Evolutionary conservation across 2,797 vertebrate genomes (phyloP), one percentile per base, ranked within the genome.

Genomic region (Eospalax fontanierii): DNA sequence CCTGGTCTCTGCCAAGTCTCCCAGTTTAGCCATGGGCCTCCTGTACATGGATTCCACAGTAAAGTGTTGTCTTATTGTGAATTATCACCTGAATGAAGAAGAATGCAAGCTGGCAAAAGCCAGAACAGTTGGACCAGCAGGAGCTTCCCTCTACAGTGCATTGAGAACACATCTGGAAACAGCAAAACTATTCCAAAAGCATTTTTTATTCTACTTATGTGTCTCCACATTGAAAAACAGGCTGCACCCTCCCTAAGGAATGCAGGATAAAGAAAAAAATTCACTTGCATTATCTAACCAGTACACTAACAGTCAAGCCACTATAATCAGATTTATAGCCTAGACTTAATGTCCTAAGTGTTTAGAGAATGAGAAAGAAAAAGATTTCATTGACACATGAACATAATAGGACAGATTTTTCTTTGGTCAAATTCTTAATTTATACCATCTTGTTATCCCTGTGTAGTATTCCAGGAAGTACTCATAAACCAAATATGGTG

Each of bases 21-120:
- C 94, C 86, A 81, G n/a, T 74, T 19, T 85, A 91, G 93, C 33
- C 81, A 81, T 87, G 33, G 95, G 84, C 40, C 85, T 82, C 76
- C 46, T 95, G 4, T 75, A 91, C 82, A 54, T 21, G 59, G 38
- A 61, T 76, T 87, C 81, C 22, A 65, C 63, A 97, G 73, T 21
- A 75, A 92, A 79, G 11, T 21, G 33, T 1, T 84, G 26, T 11
- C 79, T 26, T 50, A 1, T 28, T 70, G 90, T 6, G 95, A 82
- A 0, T n/a, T 6, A n/a, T 46, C 26, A 80, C 4, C 33, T 65
- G 26, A 14, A 10, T 16, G 1, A 30, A 22, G 30, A 63, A 90
- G 59, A 28, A 2, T 73, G 66, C 6, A 57, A 68, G 43, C 57
- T 89, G 70, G 26, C 15, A 87, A 93, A 94, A 95, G 18, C 43